A percentile compares a stretch with the other conserved stretches of the same genome.
These are phyloP conservation scores for Bilobella aurantiaca DNA, from an alignment of 1,140 invertebrate species.

Conservation along the genomic window DNA sequence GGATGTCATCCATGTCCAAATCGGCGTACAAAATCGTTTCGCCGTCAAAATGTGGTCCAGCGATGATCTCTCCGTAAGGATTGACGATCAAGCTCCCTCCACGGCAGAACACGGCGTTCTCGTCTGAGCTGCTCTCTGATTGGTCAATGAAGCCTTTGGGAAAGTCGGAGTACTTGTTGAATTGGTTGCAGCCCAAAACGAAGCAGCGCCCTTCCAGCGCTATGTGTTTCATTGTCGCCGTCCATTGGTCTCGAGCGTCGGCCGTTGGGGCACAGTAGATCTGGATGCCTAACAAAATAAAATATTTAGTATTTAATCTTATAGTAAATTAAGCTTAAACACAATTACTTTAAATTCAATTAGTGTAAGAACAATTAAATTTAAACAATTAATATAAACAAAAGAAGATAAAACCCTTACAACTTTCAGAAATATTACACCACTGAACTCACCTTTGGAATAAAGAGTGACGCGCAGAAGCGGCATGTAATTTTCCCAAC, in stretches of 20 bases:
- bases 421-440: no score
- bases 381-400: no score
- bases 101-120: neutral
- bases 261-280: conserved; percentile 20
- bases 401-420: no score
- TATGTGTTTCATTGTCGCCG: conserved; percentile 17
- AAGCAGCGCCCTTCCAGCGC: conserved; percentile 21
- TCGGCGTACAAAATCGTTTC: conserved; percentile 24
- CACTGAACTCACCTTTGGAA: conserved; percentile 19
- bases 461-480: conserved; percentile 14
- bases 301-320: neutral
- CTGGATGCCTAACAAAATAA: conserved; percentile 11
- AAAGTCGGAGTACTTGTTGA: conserved; percentile 7
- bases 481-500: conserved; percentile 39
- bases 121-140: neutral
- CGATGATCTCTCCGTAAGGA: conserved; percentile 19
- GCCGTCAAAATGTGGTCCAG: conserved; percentile 23
- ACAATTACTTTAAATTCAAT: no score
- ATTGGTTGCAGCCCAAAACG: conserved; percentile 19
- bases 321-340: no score
- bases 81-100: conserved; percentile 15
- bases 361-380: no score
- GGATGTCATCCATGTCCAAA: conserved; percentile 15
- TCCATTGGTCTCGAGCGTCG: conserved; percentile 11
- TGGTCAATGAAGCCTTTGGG: neutral